A percentile compares a stretch with the other conserved stretches of the same genome.
Conservation (phyloP, 2,797 vertebrate genomes). For the Remorina albescens region DNA sequence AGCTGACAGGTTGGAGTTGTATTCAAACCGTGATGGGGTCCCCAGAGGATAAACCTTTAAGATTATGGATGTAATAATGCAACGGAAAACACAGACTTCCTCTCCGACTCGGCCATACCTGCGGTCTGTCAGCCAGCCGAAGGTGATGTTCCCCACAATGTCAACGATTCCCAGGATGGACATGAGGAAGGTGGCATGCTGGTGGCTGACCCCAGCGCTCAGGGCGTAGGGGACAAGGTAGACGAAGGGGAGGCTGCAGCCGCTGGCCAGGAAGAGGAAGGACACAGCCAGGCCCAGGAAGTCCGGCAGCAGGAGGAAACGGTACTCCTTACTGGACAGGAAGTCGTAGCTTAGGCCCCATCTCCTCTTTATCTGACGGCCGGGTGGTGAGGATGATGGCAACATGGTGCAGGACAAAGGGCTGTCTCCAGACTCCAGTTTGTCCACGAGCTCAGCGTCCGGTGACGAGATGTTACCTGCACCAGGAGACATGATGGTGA, state of each 20-base stretch:
- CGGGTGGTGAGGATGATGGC: background rate
- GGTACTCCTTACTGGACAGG: constrained; percentile 87
- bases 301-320: constrained; percentile 89
- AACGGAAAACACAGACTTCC: too few species aligned
- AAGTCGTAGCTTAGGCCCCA: constrained; percentile 72
- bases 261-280: constrained; percentile 92
- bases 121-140: constrained; percentile 94
- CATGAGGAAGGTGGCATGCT: constrained; percentile 95
- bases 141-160: constrained; percentile 95
- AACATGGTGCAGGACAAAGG: background rate
- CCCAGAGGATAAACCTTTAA: too few species aligned
- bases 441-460: constrained; percentile 15
- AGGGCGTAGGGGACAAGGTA: constrained; percentile 95
- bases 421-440: constrained; percentile 12
- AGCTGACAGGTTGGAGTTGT: too few species aligned
- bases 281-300: constrained; percentile 90
- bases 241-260: constrained; percentile 96
- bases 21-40: too few species aligned
- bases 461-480: constrained; percentile 14
- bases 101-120: constrained; percentile 34
- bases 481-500: constrained; percentile 4
- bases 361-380: constrained; percentile 54
- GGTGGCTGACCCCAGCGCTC: constrained; percentile 87
- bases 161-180: constrained; percentile 92
- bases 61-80: too few species aligned